Evolutionary conservation across 2,797 vertebrate species (phyloP).

Genomic region (Stomatorhinus walkeri): DNA sequence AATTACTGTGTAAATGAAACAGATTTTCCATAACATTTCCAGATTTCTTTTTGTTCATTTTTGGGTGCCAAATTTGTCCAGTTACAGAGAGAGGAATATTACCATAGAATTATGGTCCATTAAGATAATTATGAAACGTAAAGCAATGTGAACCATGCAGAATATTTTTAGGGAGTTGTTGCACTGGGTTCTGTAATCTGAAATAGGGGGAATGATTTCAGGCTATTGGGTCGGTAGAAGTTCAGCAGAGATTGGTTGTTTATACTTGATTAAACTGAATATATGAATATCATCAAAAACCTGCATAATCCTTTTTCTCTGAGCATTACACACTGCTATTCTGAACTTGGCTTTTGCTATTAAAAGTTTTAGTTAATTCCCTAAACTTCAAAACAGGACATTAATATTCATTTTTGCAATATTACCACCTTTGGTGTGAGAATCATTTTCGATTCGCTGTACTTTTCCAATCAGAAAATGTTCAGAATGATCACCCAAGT

Average conservation of each 20-base stretch:
- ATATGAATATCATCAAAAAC: neutral
- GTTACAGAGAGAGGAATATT: neutral
- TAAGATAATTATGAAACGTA: neutral
- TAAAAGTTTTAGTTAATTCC: neutral
- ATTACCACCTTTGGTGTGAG: neutral
- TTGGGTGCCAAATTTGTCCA: neutral
- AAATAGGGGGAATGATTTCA: neutral
- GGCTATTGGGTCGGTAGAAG: neutral
- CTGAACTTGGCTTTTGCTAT: neutral
- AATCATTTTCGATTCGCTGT: neutral
- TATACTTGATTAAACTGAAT: conserved; percentile 3
- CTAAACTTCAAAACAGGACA: neutral
- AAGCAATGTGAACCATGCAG: neutral
- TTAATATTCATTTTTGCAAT: neutral
- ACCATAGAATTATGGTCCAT: neutral
- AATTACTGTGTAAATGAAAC: neutral
- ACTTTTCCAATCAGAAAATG: neutral
- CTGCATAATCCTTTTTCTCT: neutral
- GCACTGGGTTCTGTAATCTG: neutral
- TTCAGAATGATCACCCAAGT: neutral
- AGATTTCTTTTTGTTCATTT: neutral
- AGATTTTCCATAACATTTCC: neutral
- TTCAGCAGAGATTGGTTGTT: neutral
- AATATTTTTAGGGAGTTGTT: neutral
- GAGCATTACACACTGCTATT: neutral